Percentiles rank a stretch among this genome's conserved stretches.
Evolutionary conservation across 2,888 invertebrate species (phyloP).

Genomic region (Anodontia alba): DNA sequence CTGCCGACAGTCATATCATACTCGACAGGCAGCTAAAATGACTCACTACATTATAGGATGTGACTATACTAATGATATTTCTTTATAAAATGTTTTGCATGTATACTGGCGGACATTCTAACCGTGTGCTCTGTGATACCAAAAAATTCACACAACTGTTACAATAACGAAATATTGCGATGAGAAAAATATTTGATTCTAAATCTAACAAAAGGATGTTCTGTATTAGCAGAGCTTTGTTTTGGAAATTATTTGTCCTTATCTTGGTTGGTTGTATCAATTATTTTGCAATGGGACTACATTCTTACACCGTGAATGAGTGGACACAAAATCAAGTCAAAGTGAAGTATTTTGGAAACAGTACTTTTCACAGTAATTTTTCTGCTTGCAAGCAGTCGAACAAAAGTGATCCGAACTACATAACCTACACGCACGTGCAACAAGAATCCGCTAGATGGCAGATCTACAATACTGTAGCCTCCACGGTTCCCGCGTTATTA

Average conservation of each 20-base stretch:
- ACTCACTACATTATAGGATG: no score
- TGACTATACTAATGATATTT: no score
- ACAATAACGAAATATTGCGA: no score
- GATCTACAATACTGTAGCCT: slow-evolving; percentile 16
- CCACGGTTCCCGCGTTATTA: slow-evolving; percentile 30
- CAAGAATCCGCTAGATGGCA: slow-evolving; percentile 15
- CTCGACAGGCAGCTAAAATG: no score
- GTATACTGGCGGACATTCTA: no score
- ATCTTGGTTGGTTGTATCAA: slow-evolving; percentile 9
- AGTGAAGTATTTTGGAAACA: slow-evolving; percentile 27
- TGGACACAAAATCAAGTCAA: slow-evolving; percentile 41
- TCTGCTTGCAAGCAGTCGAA: slow-evolving; percentile 1
- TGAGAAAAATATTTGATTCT: no score
- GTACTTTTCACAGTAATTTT: slow-evolving; percentile 9
- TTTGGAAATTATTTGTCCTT: not conserved
- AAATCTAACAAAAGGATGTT: not conserved
- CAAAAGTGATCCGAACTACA: slow-evolving; percentile 15
- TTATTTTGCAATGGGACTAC: slow-evolving; percentile 37
- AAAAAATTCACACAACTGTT: no score
- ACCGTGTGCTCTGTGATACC: no score
- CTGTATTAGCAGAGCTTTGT: not conserved
- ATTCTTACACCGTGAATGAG: slow-evolving; percentile 27
- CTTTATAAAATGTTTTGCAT: no score
- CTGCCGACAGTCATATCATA: no score
- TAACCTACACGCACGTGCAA: slow-evolving; percentile 22